Evolutionary conservation across 2,113 vertebrate species (phyloP).

Genomic region (Machaerirhynchus nigripectus): DNA sequence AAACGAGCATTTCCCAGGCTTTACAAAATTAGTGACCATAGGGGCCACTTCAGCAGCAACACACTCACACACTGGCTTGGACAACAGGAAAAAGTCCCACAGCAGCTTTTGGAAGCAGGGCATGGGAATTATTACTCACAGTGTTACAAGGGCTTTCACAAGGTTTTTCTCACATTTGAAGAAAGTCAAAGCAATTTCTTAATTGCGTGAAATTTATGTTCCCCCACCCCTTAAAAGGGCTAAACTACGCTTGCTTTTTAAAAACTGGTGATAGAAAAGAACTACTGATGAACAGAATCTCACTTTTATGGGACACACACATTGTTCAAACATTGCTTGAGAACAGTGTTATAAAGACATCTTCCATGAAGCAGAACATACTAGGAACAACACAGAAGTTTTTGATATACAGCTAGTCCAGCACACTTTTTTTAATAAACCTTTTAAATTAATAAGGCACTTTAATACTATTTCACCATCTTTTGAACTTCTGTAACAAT

Average conservation of each 20-base stretch:
- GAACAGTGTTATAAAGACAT: neutral
- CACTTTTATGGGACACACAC: neutral
- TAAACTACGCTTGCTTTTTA: neutral
- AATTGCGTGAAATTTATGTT: neutral
- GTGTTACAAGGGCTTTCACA: neutral
- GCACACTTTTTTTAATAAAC: neutral
- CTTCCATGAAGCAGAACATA: neutral
- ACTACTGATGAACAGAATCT: neutral
- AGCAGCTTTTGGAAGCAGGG: neutral
- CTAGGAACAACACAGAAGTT: neutral
- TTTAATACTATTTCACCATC: neutral
- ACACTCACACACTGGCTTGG: neutral
- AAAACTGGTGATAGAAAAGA: neutral
- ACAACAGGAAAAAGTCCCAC: neutral
- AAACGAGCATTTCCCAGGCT: neutral
- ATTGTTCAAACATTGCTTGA: neutral
- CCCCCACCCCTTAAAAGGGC: neutral
- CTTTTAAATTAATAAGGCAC: neutral
- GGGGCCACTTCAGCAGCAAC: neutral
- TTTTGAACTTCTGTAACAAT: neutral
- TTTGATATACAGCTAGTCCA: neutral
- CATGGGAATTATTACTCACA: neutral
- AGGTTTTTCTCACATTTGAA: neutral
- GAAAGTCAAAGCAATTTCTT: neutral
- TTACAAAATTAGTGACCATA: neutral